Percentiles rank a stretch among this genome's conserved stretches.
Evolutionary conservation across 1,140 invertebrate species (phyloP).

Genomic region (Hycleus phaleratus): DNA sequence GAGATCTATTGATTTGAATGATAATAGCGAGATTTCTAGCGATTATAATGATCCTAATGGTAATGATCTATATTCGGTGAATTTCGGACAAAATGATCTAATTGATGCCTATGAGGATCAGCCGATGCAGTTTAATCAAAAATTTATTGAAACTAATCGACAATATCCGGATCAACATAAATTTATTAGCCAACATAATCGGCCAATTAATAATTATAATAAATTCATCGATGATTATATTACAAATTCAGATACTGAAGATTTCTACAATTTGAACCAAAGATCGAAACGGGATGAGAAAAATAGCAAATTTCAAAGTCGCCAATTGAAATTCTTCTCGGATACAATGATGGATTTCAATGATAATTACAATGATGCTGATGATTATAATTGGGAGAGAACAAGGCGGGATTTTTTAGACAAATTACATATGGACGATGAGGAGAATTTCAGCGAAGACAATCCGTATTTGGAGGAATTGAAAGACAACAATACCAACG

Average conservation of each 20-base stretch:
- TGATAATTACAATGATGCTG: conserved; percentile 1
- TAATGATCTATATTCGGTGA: conserved; percentile 1
- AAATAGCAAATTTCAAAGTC: not conserved
- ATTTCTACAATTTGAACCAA: too few relatives aligned
- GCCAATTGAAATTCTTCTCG: conserved; percentile 2
- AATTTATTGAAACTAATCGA: too few relatives aligned
- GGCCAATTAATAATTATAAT: too few relatives aligned
- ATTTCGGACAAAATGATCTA: conserved; percentile 1
- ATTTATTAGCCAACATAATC: too few relatives aligned
- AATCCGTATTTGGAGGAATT: conserved; percentile 1
- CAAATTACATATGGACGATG: conserved; percentile 4
- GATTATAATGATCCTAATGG: conserved; percentile 1
- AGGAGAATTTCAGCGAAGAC: conserved; percentile 4
- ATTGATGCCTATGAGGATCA: not conserved
- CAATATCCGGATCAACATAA: too few relatives aligned
- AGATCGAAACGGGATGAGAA: too few relatives aligned
- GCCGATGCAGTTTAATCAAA: too few relatives aligned
- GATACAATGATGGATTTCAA: conserved; percentile 1
- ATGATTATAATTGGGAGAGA: not conserved
- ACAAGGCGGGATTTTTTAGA: conserved; percentile 3
- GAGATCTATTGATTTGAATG: too few relatives aligned
- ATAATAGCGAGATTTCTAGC: too few relatives aligned
- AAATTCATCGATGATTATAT: too few relatives aligned
- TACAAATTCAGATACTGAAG: too few relatives aligned
- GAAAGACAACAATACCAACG: not conserved